Evolutionary conservation across 2,113 vertebrate species (phyloP), one percentile per base, ranked within the genome.

Genomic region (Ammodytes marinus): DNA sequence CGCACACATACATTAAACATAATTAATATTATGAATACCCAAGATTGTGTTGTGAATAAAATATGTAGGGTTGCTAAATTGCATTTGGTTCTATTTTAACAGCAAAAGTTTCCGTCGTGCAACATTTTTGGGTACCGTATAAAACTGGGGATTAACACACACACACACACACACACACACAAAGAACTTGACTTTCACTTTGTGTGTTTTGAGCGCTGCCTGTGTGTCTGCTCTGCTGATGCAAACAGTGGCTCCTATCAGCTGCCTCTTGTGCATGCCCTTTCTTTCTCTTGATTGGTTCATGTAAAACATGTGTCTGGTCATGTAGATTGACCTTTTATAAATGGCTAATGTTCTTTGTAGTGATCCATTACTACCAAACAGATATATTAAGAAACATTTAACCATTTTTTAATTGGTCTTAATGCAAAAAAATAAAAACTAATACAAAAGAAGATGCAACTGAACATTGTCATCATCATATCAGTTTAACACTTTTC

Each of bases 211-310:
- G 13, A 37, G 2, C 2, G 8, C 11, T 35, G 53, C 4, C 27
- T 65, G 37, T 65, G 37, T 64, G 6, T 50, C 4, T 1, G 6
- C 49, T 54, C 3, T n/a, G 11, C 40, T 63, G 66, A 53, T 54
- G 49, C 9, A 46, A 12, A n/a, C 57, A 64, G n/a, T 45, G 11
- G 14, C 11, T 15, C 53, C 64, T 13, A 47, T 66, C 60, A 66
- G 58, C 68, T 61, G 15, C 60, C 15, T n/a, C 27, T 9, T n/a
- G 35, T 49, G n/a, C 4, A 0, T 46, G 45, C 64, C 75, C 7
- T 11, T 49, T 57, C 55, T 67, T 61, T 40, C n/a, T 8, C 13
- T 2, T 72, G 42, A 85, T 54, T 80, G 72, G 49, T 15, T 68
- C 8, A 37, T 8, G 2, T 49, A 52, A 39, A 39, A 52, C 54